These are phyloP conservation scores for Smutsia gigantea DNA, from an alignment of 2,797 vertebrate genomes.

Conservation along the genomic window DNA sequence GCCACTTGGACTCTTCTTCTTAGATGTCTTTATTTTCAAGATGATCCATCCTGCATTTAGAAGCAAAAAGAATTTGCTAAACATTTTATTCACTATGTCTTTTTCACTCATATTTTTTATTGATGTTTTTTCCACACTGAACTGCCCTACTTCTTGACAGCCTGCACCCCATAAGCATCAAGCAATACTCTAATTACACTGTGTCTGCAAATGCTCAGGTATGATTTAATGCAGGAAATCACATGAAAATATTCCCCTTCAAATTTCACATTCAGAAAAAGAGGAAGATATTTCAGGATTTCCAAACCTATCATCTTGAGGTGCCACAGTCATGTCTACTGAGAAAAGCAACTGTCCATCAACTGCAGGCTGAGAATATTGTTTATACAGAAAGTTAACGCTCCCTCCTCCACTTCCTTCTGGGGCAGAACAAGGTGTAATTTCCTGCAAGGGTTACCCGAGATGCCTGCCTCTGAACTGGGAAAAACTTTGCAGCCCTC, in stretches of 20 bases:
- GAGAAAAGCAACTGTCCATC: neutral
- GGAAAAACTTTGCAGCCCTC: neutral
- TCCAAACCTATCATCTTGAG: constrained; percentile 32
- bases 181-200: neutral
- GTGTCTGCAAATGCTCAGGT: constrained; percentile 4
- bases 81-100: neutral
- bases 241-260: constrained; percentile 17
- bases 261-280: constrained; percentile 39
- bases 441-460: neutral
- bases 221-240: neutral
- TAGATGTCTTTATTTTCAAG: neutral
- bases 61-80: constrained; percentile 3
- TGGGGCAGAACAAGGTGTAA: neutral
- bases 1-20: neutral
- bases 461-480: neutral
- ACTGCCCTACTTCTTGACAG: neutral
- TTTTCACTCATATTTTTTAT: neutral
- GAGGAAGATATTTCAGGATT: constrained; percentile 38
- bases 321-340: neutral
- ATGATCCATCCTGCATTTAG: neutral
- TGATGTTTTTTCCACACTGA: neutral
- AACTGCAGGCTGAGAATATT: neutral
- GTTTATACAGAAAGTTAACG: neutral
- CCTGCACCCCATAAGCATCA: neutral
- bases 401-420: neutral